These are phyloP conservation scores for Zonotrichia albicollis DNA, from an alignment of 2,797 vertebrate genomes.

Conservation along the genomic window DNA sequence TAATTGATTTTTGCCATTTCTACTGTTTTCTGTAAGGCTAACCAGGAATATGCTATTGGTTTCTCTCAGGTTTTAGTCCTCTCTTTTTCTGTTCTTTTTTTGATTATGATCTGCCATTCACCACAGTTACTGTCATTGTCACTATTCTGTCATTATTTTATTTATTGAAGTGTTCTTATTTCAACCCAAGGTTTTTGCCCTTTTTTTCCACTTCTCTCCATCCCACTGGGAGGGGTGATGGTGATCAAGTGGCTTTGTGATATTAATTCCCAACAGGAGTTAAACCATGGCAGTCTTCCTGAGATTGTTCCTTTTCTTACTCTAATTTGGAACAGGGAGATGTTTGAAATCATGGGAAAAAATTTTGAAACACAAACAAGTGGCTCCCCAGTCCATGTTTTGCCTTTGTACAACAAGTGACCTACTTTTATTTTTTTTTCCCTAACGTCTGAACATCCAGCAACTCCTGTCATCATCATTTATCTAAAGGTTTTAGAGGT, in stretches of 20 bases:
- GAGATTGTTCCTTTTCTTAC: background rate
- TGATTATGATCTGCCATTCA: background rate
- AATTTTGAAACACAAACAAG: background rate
- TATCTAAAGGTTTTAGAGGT: slow-evolving; percentile 37
- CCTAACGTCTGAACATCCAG: background rate
- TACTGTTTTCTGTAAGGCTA: background rate
- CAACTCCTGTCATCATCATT: background rate
- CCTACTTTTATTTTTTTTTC: slow-evolving; percentile 28
- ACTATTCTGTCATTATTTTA: background rate
- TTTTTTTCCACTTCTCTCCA: background rate
- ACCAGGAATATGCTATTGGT: background rate
- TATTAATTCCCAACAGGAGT: background rate
- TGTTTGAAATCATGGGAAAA: background rate
- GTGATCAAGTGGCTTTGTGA: background rate
- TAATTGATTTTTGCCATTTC: background rate
- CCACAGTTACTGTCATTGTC: background rate
- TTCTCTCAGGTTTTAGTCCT: background rate
- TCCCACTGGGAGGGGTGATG: no score
- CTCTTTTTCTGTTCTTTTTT: background rate
- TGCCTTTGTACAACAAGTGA: background rate
- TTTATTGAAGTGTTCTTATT: background rate
- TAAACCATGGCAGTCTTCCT: background rate
- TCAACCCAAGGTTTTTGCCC: background rate
- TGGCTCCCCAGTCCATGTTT: background rate
- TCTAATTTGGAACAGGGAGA: background rate